Percentiles rank a stretch among this genome's conserved stretches.
Evolutionary conservation across 1,140 invertebrate species (phyloP).

Genomic region (Pseudomyrmex sp.): DNA sequence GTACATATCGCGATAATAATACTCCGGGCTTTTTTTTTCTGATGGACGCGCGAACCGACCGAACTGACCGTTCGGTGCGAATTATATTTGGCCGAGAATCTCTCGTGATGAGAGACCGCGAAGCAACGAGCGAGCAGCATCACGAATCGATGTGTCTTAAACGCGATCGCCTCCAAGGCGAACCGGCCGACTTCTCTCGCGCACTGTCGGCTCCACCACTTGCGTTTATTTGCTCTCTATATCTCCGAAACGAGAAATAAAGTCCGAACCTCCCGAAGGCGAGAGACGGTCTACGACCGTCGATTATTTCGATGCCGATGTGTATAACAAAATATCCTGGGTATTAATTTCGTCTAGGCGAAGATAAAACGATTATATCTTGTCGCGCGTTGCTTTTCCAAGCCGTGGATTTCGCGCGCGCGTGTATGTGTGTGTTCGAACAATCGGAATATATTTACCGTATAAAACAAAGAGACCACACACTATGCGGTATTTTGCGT

Average conservation of each 20-base stretch:
- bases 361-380: neutral
- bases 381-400: neutral
- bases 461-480: too few species aligned
- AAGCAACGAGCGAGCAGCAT: neutral
- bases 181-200: conserved; percentile 40
- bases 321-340: neutral
- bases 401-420: neutral
- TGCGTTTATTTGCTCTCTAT: conserved; percentile 52
- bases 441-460: too few species aligned
- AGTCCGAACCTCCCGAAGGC: neutral
- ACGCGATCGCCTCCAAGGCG: conserved; percentile 52
- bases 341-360: neutral
- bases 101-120: neutral
- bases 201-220: conserved; percentile 4
- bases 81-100: conserved; percentile 5
- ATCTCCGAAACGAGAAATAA: conserved; percentile 52
- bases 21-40: neutral
- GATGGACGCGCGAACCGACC: neutral
- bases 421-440: too few species aligned
- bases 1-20: neutral
- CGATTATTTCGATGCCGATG: conserved; percentile 38
- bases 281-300: conserved; percentile 9
- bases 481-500: too few species aligned
- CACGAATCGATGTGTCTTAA: conserved; percentile 38
- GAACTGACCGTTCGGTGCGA: neutral